Evolutionary conservation across 2,113 vertebrate species (phyloP).

Genomic region (Brachypodius melanocephalos): DNA sequence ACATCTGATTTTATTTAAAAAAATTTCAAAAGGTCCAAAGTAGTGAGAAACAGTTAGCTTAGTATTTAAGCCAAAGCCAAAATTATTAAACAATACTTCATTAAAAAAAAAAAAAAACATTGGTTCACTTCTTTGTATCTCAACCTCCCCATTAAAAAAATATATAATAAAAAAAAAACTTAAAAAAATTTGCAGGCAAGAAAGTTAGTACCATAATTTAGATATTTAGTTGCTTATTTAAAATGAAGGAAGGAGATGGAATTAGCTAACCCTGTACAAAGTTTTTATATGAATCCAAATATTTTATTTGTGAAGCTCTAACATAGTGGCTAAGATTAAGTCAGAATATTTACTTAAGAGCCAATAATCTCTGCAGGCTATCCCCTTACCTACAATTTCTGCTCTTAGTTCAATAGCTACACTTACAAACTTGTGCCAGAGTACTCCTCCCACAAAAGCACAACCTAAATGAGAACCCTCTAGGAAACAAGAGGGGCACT

Average conservation of each 20-base stretch:
- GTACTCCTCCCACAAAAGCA: neutral
- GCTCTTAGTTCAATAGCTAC: neutral
- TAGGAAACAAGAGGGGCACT: neutral
- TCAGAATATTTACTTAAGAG: neutral
- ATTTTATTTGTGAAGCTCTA: neutral
- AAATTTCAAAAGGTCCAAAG: neutral
- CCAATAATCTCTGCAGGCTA: neutral
- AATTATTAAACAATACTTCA: neutral
- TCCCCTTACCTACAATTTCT: neutral
- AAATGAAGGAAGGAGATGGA: neutral
- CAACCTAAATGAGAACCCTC: neutral
- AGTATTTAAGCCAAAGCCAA: neutral
- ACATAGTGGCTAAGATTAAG: neutral
- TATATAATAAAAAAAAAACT: no score
- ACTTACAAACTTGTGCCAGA: neutral
- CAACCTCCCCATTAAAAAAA: neutral
- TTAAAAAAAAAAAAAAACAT: neutral
- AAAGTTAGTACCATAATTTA: neutral
- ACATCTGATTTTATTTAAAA: no score
- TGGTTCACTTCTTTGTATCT: neutral
- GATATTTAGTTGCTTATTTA: neutral
- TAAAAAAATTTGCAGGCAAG: neutral
- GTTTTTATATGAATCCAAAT: neutral
- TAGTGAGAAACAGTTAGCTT: neutral
- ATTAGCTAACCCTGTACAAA: neutral